Evolutionary conservation across 2,888 invertebrate species (phyloP), one percentile per base, ranked within the genome.

Genomic region (Schizaphis graminum): DNA sequence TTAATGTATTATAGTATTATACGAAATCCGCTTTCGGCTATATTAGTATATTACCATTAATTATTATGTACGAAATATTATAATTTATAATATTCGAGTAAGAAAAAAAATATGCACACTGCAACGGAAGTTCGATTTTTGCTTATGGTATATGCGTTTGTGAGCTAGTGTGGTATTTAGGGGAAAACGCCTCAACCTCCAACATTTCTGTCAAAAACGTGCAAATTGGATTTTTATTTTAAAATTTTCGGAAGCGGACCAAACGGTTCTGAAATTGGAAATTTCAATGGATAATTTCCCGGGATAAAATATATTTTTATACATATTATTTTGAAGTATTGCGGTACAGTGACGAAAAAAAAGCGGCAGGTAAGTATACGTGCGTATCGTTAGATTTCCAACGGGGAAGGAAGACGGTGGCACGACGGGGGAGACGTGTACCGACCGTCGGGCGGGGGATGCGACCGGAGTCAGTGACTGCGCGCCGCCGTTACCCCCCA

Each of bases 391-490:
- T 11, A 47, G 90, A 24, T n/a, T 90, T 77, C 91, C 53, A 47
- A 44, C n/a, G 16, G 44, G 47, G 28, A 67, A 57, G 61, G 44
- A 57, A 28, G 41, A 28, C 21, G 35, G 24, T 49, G 85, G 28
- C n/a, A 49, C 0, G 57, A 21, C 5, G 89, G 84, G 84, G 47
- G 35, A 44, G 90, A 86, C 47, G 93, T 84, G 35, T 2, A 77
- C 7, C 21, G 35, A 85, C 35, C 26, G 49, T 2, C 35, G 93
- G 21, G 86, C 91, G 86, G 94, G 85, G 93, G 89, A 35, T 56
- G 41, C 26, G 53, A 88, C 88, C n/a, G 53, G 91, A 94, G 94
- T 94, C 94, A 94, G 94, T 94, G 94, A 94, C 94, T 94, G 94
- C 89, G 67, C 16, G 44, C 53, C 61, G 90, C 56, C n/a, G 91